Percentiles rank a stretch among this genome's conserved stretches.
Evolutionary conservation across 1,140 invertebrate species (phyloP).

Genomic region (Cryptotermes secundus): DNA sequence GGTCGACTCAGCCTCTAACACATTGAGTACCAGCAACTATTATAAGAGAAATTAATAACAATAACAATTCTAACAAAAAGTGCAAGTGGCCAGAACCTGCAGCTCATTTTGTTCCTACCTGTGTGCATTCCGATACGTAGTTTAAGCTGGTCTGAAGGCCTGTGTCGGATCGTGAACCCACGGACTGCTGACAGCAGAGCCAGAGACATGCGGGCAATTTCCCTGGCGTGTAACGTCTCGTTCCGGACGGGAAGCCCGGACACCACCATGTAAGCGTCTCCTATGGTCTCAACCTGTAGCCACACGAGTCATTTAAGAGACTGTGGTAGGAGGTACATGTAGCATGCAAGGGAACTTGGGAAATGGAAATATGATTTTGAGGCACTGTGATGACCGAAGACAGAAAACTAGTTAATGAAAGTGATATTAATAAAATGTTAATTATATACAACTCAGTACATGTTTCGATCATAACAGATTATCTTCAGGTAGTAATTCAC

Average conservation of each 20-base stretch:
- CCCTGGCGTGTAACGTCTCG: conserved; percentile 81
- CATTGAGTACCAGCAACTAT: conserved; percentile 25
- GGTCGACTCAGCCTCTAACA: too few relatives aligned
- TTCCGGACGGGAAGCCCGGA: conserved; percentile 88
- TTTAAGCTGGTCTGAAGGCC: conserved; percentile 83
- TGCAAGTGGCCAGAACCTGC: too few relatives aligned
- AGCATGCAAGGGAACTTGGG: neutral
- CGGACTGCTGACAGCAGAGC: conserved; percentile 81
- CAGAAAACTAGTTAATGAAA: too few relatives aligned
- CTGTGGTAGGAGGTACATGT: neutral
- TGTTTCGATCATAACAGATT: too few relatives aligned
- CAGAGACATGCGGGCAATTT: conserved; percentile 90
- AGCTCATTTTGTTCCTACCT: conserved; percentile 53
- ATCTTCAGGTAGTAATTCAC: too few relatives aligned
- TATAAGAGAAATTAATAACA: neutral
- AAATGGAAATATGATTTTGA: too few relatives aligned
- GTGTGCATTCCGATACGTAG: conserved; percentile 95
- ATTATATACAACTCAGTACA: too few relatives aligned
- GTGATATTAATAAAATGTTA: too few relatives aligned
- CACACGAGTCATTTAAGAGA: too few relatives aligned
- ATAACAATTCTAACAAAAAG: neutral
- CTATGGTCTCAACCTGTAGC: conserved; percentile 89
- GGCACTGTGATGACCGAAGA: too few relatives aligned
- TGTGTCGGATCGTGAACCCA: conserved; percentile 87
- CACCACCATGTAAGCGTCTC: conserved; percentile 95